Conservation (phyloP, 2,113 vertebrate genomes). For the Cyprinodon variegatus region DNA sequence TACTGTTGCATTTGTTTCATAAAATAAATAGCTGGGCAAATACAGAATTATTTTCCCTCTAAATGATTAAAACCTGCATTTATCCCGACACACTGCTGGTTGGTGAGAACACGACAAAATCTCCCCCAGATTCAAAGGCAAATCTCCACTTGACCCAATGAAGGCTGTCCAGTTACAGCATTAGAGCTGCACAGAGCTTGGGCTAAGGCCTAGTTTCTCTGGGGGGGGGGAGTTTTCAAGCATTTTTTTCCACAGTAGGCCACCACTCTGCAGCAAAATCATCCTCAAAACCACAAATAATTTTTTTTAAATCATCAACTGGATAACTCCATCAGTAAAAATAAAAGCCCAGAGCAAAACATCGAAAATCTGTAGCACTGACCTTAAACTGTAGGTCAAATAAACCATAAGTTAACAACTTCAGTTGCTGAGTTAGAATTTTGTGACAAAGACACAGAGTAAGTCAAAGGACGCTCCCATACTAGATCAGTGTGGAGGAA, state of each 20-base stretch:
- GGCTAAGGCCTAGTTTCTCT: constrained; percentile 65
- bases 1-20: constrained; percentile 10
- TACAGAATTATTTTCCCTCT: background rate
- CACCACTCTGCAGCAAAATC: background rate
- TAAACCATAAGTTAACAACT: background rate
- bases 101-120: constrained; percentile 45
- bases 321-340: background rate
- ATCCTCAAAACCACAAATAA: background rate
- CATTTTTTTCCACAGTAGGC: constrained; percentile 35
- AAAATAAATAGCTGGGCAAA: constrained; percentile 1
- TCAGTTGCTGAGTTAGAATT: constrained; percentile 9
- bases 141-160: constrained; percentile 77
- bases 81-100: constrained; percentile 47
- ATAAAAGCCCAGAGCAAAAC: background rate
- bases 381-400: constrained; percentile 14
- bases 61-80: constrained; percentile 44
- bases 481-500: constrained; percentile 58
- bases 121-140: constrained; percentile 66
- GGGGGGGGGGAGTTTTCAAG: constrained; percentile 40
- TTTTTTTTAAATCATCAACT: constrained; percentile 12
- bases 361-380: background rate
- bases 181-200: constrained; percentile 59
- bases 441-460: constrained; percentile 54
- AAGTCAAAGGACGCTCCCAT: constrained; percentile 53
- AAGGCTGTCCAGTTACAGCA: constrained; percentile 68